A percentile compares a stretch with the other conserved stretches of the same genome.
Conservation (phyloP, 1,140 invertebrate genomes). For the Drosophila repleta region DNA sequence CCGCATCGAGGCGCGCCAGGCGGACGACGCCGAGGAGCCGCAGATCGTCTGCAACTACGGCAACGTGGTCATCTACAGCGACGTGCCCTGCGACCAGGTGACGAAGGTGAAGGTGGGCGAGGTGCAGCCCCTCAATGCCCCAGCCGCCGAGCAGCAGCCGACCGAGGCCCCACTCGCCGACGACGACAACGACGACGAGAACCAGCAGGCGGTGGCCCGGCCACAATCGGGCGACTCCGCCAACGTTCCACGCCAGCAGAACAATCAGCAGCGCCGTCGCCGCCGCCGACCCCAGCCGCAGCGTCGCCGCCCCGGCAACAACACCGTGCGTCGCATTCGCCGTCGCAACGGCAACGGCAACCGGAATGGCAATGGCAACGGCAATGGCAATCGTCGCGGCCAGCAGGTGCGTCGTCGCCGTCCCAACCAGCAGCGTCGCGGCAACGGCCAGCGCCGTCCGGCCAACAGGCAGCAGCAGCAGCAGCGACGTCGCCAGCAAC, state of each 20-base stretch:
- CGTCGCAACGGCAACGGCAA: slow-evolving; percentile 12
- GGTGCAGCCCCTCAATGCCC: slow-evolving; percentile 37
- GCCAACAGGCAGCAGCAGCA: slow-evolving; percentile 44
- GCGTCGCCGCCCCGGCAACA: slow-evolving; percentile 19
- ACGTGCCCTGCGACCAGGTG: slow-evolving; percentile 79
- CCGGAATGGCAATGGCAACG: slow-evolving; percentile 9
- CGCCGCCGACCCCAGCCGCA: slow-evolving; percentile 24
- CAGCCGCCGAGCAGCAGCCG: neutral
- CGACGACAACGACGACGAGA: slow-evolving; percentile 4
- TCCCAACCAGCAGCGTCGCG: slow-evolving; percentile 51
- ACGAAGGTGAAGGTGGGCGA: slow-evolving; percentile 63
- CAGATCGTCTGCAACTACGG: slow-evolving; percentile 76
- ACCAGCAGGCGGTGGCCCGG: neutral
- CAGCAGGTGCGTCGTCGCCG: slow-evolving; percentile 49
- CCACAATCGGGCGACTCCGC: neutral
- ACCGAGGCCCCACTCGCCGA: slow-evolving; percentile 4
- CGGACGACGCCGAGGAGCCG: slow-evolving; percentile 21
- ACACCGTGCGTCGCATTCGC: slow-evolving; percentile 8
- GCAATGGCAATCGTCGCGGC: slow-evolving; percentile 39
- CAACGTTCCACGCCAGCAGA: slow-evolving; percentile 45
- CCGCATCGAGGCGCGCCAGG: slow-evolving; percentile 68
- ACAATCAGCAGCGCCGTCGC: slow-evolving; percentile 24
- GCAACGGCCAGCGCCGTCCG: slow-evolving; percentile 38
- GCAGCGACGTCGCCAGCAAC: slow-evolving; percentile 34
- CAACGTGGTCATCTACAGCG: slow-evolving; percentile 76